phyloP scores from a whole-genome alignment of 1,140 invertebrate genomes.

The Drosophila trapezifrons region DNA sequence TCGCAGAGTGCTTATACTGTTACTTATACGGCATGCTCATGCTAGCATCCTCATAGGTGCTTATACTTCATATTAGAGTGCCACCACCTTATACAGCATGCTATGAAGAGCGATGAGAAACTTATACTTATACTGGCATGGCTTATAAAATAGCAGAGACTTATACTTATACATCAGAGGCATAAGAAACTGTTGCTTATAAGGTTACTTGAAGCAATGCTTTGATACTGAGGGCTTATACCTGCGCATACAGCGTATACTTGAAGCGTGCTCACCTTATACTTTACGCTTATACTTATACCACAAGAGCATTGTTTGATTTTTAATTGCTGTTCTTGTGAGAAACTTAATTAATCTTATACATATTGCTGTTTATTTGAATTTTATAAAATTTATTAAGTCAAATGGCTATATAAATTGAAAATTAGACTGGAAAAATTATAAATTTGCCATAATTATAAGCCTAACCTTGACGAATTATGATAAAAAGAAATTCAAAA shows the following conservation, averaged over 20 bases:
- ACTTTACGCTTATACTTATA: slow-evolving; percentile 5
- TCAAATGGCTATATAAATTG: background rate
- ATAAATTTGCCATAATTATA: too few species aligned
- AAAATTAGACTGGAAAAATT: too few species aligned
- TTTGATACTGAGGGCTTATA: background rate
- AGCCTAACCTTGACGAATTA: too few species aligned
- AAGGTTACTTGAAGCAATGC: background rate
- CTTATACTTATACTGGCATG: background rate
- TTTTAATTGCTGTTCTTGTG: too few species aligned
- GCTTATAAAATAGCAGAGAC: too few species aligned
- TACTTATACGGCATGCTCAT: background rate
- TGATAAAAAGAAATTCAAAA: too few species aligned
- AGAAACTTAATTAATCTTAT: background rate
- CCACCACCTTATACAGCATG: background rate
- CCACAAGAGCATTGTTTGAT: background rate
- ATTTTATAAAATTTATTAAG: background rate
- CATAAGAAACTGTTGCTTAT: background rate
- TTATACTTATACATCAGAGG: slow-evolving; percentile 10
- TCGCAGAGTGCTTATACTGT: background rate
- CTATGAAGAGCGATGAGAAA: background rate
- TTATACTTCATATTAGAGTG: background rate
- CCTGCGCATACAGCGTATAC: background rate
- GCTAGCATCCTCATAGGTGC: too few species aligned
- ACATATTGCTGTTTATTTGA: background rate
- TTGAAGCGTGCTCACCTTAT: background rate